These are phyloP conservation scores for Strigamia transsilvanica DNA, from an alignment of 2,888 invertebrate genomes.

Conservation along the genomic window DNA sequence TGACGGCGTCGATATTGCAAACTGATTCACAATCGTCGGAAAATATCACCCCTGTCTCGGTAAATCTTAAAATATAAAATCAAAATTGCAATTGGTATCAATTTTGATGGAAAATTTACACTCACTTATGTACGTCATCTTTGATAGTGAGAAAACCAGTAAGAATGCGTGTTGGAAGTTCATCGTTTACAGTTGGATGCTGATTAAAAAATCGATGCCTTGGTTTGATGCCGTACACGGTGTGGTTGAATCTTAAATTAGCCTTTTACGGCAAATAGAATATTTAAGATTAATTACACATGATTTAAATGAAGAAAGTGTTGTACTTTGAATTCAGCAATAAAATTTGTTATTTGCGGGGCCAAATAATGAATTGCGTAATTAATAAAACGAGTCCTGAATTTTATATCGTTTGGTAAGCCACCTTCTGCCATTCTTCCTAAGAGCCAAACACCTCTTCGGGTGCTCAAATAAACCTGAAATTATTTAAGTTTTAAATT, in stretches of 20 bases:
- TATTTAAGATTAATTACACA: not conserved
- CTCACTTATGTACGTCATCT: constrained; percentile 58
- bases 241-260: constrained; percentile 62
- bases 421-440: constrained; percentile 61
- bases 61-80: constrained; percentile 57
- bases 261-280: constrained; percentile 56
- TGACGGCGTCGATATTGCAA: constrained; percentile 39
- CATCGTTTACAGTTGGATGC: constrained; percentile 62
- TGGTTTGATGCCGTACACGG: constrained; percentile 63
- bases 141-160: constrained; percentile 61
- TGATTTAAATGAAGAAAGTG: not conserved
- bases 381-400: constrained; percentile 3
- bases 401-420: constrained; percentile 18
- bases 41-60: constrained; percentile 59
- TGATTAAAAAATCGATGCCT: constrained; percentile 58
- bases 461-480: constrained; percentile 63
- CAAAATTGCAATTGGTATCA: not conserved
- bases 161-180: constrained; percentile 64
- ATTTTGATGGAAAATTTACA: not conserved
- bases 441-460: constrained; percentile 66
- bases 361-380: constrained; percentile 9
- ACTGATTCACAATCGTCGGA: constrained; percentile 31
- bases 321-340: constrained; percentile 32
- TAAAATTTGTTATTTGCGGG: not conserved
- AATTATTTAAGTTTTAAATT: not conserved